Evolutionary conservation across 1,140 invertebrate species (phyloP), one percentile per base, ranked within the genome.

Genomic region (Chironomus tepperi): DNA sequence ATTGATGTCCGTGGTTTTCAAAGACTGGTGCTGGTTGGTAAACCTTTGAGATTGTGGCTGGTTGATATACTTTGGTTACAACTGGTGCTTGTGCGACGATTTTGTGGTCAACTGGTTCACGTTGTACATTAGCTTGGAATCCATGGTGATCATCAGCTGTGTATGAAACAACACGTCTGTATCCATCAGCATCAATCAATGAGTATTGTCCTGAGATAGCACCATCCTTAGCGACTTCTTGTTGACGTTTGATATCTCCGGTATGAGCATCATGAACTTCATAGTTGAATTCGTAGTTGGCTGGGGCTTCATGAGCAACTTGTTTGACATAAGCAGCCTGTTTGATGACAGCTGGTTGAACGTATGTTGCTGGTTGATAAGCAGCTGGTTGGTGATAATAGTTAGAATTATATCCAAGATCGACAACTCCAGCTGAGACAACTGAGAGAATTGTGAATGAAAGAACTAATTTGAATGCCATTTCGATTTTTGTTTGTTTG

Each of bases 181-280:
- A 88, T 73, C 90, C 89, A 81, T 91, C 90, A 21, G 89, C 88
- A 79, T 91, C 89, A 76, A 90, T 89, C 77, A 92, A 82, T 7
- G 88, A 90, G 82, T 93, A 93, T 78, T 91, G 89, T 76, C 91
- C 91, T 83, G 84, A 86, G 34, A 89, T 88, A 67, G 88, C 86
- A 78, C 89, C 88, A 6, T 88, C 88, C 76, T 89, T 85, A 10
- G 88, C 83, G 76, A 87, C 85, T 79, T 90, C 89, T 75, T 88
- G 86, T 77, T 90, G 88, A 77, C 88, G 86, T 78, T 90, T 90
- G 73, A 88, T 85, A 77, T 90, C 89, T 76, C 91, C 89, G 15
- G 88, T 92, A 80, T 89, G 87, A 67, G 87, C 86, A 81, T 92
- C 90, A 75, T 90, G 87, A 0, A 92, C 89, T 76, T 84, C 85